phyloP scores from a whole-genome alignment of 2,797 vertebrate species.

The Crax fasciolata region DNA sequence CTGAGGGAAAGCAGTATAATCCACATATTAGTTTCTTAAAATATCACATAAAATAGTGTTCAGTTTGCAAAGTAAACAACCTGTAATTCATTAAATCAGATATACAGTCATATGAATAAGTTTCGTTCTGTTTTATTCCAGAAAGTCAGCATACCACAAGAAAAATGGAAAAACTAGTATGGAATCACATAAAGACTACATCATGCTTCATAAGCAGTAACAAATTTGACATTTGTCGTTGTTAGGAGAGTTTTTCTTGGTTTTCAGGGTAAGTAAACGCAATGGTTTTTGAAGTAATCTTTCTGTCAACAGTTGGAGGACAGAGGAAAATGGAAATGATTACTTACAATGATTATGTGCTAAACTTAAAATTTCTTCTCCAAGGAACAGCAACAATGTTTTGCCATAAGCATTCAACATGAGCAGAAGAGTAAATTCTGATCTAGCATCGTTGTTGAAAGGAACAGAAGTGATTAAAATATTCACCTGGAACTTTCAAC shows the following conservation, averaged over 20 bases:
- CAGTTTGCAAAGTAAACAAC: background rate
- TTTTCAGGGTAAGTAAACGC: background rate
- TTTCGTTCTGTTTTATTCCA: background rate
- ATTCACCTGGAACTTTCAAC: background rate
- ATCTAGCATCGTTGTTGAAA: background rate
- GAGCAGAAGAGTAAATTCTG: background rate
- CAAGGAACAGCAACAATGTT: background rate
- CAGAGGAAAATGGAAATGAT: background rate
- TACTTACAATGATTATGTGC: background rate
- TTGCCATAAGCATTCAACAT: background rate
- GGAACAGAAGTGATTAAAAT: background rate
- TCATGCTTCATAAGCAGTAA: background rate
- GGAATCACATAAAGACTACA: background rate
- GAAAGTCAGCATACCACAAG: background rate
- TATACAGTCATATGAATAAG: background rate
- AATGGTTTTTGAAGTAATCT: background rate
- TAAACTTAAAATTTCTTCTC: background rate
- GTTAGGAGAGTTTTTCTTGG: background rate
- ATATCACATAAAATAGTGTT: background rate
- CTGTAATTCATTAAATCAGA: background rate
- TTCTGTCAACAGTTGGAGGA: fast-evolving
- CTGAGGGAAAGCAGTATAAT: background rate
- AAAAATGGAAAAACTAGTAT: background rate
- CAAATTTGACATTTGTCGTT: background rate
- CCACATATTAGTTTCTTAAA: background rate